phyloP scores from a whole-genome alignment of 2,797 vertebrate species.

The Nyctibius grandis region DNA sequence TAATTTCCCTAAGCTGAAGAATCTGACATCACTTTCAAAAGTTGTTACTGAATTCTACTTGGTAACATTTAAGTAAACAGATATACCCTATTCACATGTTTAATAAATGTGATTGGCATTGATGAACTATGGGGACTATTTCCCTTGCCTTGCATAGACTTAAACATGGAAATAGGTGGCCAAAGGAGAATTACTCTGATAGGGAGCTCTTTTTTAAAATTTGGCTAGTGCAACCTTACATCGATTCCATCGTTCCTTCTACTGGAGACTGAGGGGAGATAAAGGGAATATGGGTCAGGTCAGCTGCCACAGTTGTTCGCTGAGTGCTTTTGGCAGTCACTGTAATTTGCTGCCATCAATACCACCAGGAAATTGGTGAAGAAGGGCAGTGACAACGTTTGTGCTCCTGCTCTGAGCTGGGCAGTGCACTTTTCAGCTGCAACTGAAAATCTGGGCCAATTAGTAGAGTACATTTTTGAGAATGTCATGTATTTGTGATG shows the following conservation, averaged over 20 bases:
- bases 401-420: background rate
- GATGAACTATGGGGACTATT: background rate
- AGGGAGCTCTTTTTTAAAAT: background rate
- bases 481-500: constrained; percentile 5
- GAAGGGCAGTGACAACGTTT: background rate
- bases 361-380: background rate
- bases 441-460: constrained; percentile 30
- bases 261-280: background rate
- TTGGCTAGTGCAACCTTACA: background rate
- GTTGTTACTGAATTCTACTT: background rate
- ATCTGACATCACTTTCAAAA: background rate
- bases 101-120: background rate
- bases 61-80: background rate
- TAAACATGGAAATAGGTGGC: background rate
- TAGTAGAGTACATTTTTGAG: background rate
- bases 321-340: background rate
- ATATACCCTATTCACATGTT: background rate
- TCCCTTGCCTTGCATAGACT: background rate
- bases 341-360: background rate
- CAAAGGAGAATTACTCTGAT: background rate
- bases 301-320: background rate
- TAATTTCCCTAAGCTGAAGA: background rate
- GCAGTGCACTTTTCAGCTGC: background rate
- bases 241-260: background rate
- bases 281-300: background rate